Conservation (phyloP, 2,888 invertebrate species). For the Xestoiulus laeticollis region DNA sequence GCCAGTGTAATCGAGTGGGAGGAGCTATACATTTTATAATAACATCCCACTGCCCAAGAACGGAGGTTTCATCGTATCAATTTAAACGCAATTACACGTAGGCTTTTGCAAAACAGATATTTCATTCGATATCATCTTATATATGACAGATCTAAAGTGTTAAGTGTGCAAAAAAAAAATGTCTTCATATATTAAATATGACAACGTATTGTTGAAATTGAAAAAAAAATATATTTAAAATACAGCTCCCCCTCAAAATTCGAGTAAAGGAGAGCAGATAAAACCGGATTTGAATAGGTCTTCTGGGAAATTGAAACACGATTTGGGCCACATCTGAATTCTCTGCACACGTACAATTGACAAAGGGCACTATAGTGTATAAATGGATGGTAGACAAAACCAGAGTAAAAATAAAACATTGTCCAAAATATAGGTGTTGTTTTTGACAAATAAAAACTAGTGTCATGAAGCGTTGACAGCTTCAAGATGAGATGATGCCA, state of each 20-base stretch:
- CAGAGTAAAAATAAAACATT: not conserved
- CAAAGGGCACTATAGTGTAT: not conserved
- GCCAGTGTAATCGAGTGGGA: not conserved
- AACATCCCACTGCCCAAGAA: not conserved
- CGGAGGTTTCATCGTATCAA: not conserved
- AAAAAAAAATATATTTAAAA: not conserved
- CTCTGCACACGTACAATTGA: not conserved
- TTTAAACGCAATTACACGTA: not conserved
- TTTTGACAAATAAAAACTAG: not conserved
- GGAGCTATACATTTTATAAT: no score
- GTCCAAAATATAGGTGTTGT: not conserved
- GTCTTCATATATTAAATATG: not conserved
- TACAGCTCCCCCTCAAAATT: not conserved
- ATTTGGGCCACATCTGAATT: not conserved
- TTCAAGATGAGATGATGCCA: not conserved
- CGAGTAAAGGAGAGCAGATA: not conserved
- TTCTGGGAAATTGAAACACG: not conserved
- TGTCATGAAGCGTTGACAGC: not conserved
- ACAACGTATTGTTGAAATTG: not conserved
- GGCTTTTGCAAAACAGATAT: not conserved
- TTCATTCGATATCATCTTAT: slow-evolving; percentile 2
- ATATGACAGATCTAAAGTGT: not conserved
- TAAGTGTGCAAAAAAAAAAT: not conserved
- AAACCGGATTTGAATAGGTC: not conserved
- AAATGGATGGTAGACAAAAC: not conserved